Evolutionary conservation across 2,797 vertebrate species (phyloP).

Genomic region (Hephaestus fuliginosus): DNA sequence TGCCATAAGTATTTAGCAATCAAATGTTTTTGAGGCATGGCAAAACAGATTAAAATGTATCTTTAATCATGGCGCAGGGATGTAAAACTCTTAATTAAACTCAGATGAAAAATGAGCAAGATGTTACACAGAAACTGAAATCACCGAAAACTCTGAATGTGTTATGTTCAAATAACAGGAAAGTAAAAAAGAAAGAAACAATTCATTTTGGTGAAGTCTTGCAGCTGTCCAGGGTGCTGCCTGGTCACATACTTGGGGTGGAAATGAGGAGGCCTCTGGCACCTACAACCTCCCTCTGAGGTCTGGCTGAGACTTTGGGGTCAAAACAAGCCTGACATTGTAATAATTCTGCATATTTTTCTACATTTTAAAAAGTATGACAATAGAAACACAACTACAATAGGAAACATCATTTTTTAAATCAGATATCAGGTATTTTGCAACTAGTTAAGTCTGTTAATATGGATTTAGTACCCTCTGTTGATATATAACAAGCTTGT

Average conservation of each 20-base stretch:
- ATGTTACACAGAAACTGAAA: background rate
- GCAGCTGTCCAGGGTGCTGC: background rate
- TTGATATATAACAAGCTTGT: constrained; percentile 15
- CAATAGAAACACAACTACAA: constrained; percentile 13
- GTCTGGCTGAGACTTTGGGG: constrained; percentile 35
- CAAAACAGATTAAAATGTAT: constrained; percentile 14
- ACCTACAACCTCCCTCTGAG: constrained; percentile 39
- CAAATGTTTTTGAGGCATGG: constrained; percentile 1
- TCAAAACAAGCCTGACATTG: constrained; percentile 44
- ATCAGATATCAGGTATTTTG: constrained; percentile 42
- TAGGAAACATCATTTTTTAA: background rate
- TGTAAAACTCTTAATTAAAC: background rate
- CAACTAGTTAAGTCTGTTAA: constrained; percentile 38
- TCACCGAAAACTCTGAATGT: background rate
- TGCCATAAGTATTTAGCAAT: constrained; percentile 21
- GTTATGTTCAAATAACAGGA: background rate
- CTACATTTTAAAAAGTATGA: constrained; percentile 25
- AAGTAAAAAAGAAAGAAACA: background rate
- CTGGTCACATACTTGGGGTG: constrained; percentile 27
- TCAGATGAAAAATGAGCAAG: background rate
- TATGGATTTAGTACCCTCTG: constrained; percentile 25
- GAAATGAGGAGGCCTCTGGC: constrained; percentile 52
- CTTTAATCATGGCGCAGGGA: constrained; percentile 19
- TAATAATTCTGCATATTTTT: constrained; percentile 38
- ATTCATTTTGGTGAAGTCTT: background rate